phyloP scores from a whole-genome alignment of 1,140 invertebrate genomes.

The Chionoecetes opilio region DNA sequence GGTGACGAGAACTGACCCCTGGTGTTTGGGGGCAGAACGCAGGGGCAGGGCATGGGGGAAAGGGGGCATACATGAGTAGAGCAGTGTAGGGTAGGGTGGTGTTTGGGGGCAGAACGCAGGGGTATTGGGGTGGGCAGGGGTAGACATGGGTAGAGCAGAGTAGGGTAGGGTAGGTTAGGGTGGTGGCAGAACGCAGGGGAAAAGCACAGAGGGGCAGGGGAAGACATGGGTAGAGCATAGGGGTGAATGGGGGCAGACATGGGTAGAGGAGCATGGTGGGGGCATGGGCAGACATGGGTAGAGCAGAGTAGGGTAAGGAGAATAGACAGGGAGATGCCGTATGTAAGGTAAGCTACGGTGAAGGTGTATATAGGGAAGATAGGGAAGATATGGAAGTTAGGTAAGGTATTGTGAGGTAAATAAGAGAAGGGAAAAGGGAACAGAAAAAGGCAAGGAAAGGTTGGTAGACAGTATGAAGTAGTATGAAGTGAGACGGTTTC shows the following conservation, averaged over 20 bases:
- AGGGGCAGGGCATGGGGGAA: background rate
- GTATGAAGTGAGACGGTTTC: no score
- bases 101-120: background rate
- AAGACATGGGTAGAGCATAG: no score
- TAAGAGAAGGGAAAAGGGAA: background rate
- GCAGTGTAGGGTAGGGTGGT: background rate
- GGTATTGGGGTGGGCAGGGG: no score
- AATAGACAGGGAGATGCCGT: background rate
- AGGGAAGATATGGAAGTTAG: background rate
- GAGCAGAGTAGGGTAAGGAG: background rate
- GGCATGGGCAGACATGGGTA: background rate
- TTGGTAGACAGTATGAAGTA: no score
- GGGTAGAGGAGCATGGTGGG: no score
- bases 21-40: background rate
- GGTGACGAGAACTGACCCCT: constrained; percentile 44
- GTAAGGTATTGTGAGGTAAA: background rate
- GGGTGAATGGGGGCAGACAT: no score
- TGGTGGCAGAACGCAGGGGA: background rate
- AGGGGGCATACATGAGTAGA: background rate
- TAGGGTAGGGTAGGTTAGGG: background rate
- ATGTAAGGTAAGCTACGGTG: no score
- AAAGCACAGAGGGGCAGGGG: no score
- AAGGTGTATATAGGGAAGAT: background rate
- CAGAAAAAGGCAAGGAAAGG: background rate
- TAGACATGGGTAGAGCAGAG: background rate